These are phyloP conservation scores for Nycticryphes semicollaris DNA, from an alignment of 2,113 vertebrate genomes.

Conservation along the genomic window DNA sequence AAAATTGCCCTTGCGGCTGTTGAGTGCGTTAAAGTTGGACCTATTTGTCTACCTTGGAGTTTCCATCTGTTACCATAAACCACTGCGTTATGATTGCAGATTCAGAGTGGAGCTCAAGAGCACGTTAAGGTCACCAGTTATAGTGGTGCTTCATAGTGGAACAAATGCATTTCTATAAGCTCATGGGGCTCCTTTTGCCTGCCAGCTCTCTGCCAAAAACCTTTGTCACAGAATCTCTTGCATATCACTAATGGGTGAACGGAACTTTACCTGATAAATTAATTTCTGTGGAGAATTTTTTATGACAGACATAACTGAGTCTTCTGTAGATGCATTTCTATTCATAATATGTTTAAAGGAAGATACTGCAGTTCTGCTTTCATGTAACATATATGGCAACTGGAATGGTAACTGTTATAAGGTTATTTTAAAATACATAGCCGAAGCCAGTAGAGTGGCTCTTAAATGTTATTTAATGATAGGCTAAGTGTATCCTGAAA, in stretches of 20 bases:
- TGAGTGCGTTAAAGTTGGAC: neutral
- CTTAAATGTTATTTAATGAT: neutral
- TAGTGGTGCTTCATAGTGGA: neutral
- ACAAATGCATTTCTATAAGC: neutral
- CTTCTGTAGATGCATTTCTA: neutral
- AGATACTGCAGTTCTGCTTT: neutral
- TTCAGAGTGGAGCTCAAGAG: neutral
- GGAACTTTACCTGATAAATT: neutral
- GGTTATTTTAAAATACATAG: neutral
- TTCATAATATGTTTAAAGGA: neutral
- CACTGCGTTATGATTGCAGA: neutral
- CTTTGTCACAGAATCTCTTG: neutral
- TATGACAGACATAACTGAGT: neutral
- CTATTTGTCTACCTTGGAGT: neutral
- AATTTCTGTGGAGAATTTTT: neutral
- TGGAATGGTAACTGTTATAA: neutral
- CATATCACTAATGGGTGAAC: neutral
- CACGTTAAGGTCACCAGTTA: neutral
- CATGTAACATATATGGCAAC: neutral
- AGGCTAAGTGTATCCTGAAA: neutral
- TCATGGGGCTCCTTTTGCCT: neutral
- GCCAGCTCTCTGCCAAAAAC: neutral
- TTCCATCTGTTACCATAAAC: neutral
- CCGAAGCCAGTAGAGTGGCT: neutral
- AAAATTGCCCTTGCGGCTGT: neutral